Conservation (phyloP, 1,140 invertebrate species). For the Sycophila sp. region DNA sequence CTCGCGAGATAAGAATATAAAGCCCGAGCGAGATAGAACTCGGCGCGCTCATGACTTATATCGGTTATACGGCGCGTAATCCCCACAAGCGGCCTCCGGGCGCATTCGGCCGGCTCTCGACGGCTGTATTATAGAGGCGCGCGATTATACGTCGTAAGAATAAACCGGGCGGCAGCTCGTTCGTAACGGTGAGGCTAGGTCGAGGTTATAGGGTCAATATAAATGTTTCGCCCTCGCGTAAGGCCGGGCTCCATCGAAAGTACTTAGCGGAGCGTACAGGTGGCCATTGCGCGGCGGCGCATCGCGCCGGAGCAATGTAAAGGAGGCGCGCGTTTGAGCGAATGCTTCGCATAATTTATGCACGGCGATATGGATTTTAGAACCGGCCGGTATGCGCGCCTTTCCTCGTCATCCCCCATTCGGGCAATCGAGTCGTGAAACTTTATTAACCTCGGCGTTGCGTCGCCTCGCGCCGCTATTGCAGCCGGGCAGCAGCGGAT, state of each 20-base stretch:
- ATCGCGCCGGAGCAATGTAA: neutral
- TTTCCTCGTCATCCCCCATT: neutral
- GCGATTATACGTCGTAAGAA: conserved; percentile 30
- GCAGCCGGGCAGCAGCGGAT: neutral
- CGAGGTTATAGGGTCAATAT: conserved; percentile 36
- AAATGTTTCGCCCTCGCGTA: conserved; percentile 25
- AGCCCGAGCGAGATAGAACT: neutral
- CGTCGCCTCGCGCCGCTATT: neutral
- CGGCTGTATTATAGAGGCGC: neutral
- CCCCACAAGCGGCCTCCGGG: no score
- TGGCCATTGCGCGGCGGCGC: conserved; percentile 4
- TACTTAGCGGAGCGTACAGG: conserved; percentile 25
- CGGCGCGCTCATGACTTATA: neutral
- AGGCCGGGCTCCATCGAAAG: conserved; percentile 29
- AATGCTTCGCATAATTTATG: conserved; percentile 32
- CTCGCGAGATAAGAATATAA: conserved; percentile 24
- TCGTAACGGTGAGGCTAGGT: neutral
- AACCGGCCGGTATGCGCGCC: conserved; percentile 8
- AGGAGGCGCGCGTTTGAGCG: neutral
- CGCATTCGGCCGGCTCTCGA: no score
- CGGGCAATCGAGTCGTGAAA: conserved; percentile 37
- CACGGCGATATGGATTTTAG: conserved; percentile 35
- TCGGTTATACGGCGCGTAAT: neutral
- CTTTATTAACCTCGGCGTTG: conserved; percentile 36
- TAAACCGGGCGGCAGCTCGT: conserved; percentile 1